phyloP scores from a whole-genome alignment of 2,888 invertebrate genomes.

The Chouioia cunea region DNA sequence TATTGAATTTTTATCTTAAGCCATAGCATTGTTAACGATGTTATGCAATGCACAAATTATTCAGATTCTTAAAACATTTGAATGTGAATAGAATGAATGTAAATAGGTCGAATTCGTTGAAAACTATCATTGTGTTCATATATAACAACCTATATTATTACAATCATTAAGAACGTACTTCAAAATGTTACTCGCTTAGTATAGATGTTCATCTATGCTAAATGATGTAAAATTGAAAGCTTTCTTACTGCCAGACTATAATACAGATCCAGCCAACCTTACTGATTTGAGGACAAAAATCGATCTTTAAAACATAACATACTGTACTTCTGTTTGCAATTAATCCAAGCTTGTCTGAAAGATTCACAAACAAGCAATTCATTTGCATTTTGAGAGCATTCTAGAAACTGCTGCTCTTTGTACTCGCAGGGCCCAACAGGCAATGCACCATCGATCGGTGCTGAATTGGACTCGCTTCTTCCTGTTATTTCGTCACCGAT shows the following conservation, averaged over 20 bases:
- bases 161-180: too few relatives aligned
- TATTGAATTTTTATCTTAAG: too few relatives aligned
- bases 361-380: constrained; percentile 48
- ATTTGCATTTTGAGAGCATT: constrained; percentile 45
- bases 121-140: too few relatives aligned
- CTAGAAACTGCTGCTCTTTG: constrained; percentile 48
- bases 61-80: too few relatives aligned
- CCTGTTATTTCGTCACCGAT: constrained; percentile 51
- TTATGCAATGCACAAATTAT: too few relatives aligned
- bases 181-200: constrained; percentile 3
- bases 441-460: not conserved
- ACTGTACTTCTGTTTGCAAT: constrained; percentile 51
- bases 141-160: too few relatives aligned
- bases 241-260: constrained; percentile 24
- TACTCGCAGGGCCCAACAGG: constrained; percentile 46
- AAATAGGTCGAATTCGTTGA: too few relatives aligned
- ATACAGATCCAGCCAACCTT: constrained; percentile 35
- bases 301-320: constrained; percentile 31
- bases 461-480: constrained; percentile 39
- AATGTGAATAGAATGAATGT: too few relatives aligned
- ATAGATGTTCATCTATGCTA: too few relatives aligned
- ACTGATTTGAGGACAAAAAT: constrained; percentile 39
- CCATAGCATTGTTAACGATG: too few relatives aligned
- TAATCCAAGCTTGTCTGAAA: constrained; percentile 44
- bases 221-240: not conserved